Percentiles rank a stretch among this genome's conserved stretches.
Conservation (phyloP, 2,888 invertebrate genomes). For the Cetonia aurata region DNA sequence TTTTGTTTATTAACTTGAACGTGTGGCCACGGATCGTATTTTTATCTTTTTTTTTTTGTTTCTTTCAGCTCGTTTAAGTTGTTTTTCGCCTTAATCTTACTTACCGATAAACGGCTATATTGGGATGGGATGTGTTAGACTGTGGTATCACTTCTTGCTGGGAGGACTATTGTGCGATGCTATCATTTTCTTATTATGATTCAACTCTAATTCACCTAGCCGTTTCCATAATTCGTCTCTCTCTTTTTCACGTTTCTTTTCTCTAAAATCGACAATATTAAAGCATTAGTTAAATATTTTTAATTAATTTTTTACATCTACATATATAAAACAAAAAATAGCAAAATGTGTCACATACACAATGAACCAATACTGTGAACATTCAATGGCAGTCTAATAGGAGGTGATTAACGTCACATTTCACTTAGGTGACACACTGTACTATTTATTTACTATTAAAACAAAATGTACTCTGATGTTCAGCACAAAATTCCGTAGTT, state of each 20-base stretch:
- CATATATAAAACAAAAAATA: background rate
- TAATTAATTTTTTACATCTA: no score
- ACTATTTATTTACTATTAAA: no score
- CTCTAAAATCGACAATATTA: conserved; percentile 70
- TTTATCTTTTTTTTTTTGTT: conserved; percentile 30
- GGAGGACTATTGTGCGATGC: conserved; percentile 60
- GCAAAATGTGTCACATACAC: background rate
- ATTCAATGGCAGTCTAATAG: no score
- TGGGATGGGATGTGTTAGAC: conserved; percentile 58
- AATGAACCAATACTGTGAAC: no score
- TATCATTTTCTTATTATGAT: conserved; percentile 69
- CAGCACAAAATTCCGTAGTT: no score
- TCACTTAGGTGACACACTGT: no score
- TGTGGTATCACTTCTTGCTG: conserved; percentile 65
- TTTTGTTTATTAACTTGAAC: conserved; percentile 23
- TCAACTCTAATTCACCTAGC: conserved; percentile 90
- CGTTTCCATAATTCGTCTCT: conserved; percentile 98
- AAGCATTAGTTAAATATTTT: background rate
- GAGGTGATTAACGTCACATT: no score
- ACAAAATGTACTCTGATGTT: no score
- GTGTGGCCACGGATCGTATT: conserved; percentile 27
- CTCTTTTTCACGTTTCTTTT: conserved; percentile 96
- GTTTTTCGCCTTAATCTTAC: conserved; percentile 49
- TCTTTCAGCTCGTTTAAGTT: conserved; percentile 21
- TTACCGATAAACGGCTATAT: conserved; percentile 57